Evolutionary conservation across 2,888 invertebrate species (phyloP).

Genomic region (Dicycla oo): DNA sequence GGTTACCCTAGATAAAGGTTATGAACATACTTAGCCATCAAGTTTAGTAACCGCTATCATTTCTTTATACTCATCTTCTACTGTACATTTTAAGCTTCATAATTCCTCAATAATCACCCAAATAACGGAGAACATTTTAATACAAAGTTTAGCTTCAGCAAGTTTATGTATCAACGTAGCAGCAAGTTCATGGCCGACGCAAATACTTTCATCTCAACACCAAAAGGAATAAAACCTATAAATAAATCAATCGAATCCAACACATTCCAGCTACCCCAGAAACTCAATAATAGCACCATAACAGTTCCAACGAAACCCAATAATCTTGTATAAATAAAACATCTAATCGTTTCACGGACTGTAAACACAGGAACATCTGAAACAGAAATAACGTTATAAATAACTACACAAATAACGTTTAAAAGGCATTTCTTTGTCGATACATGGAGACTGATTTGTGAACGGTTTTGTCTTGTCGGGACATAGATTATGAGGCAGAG

Average conservation of each 20-base stretch:
- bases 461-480: constrained; percentile 69
- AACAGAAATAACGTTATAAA: constrained; percentile 76
- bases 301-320: constrained; percentile 56
- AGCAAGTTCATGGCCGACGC: constrained; percentile 47
- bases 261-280: constrained; percentile 51
- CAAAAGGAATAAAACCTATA: constrained; percentile 40
- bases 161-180: background rate
- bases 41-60: background rate
- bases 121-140: background rate
- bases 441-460: constrained; percentile 87
- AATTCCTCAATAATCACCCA: background rate
- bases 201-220: constrained; percentile 40
- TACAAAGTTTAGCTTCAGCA: background rate
- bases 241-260: constrained; percentile 49
- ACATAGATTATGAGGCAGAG: constrained; percentile 51
- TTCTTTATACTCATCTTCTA: background rate
- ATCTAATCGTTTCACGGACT: constrained; percentile 54
- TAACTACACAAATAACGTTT: constrained; percentile 56
- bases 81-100: background rate
- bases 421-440: constrained; percentile 85
- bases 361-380: constrained; percentile 63
- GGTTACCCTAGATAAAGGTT: background rate
- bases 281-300: constrained; percentile 54
- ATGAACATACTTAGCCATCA: background rate
- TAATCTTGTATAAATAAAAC: constrained; percentile 57